A percentile compares a stretch with the other conserved stretches of the same genome.
phyloP scores from a whole-genome alignment of 2,113 vertebrate species.

The Rhinichthys klamathensis region DNA sequence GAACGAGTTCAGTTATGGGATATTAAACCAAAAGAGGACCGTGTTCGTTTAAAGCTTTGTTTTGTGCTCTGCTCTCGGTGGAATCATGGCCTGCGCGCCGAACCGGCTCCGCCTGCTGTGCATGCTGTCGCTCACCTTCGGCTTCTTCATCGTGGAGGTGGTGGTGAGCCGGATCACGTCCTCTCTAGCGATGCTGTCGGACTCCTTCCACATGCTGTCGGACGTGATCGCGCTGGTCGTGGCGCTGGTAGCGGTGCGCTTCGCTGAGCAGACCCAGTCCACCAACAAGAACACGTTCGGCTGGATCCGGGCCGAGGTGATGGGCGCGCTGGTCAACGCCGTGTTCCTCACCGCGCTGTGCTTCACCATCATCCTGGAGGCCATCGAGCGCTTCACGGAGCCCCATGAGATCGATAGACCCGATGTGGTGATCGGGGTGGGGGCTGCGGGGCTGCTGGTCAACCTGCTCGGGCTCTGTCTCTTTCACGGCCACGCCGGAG shows the following conservation, averaged over 20 bases:
- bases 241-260: slow-evolving; percentile 94
- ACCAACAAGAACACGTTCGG: slow-evolving; percentile 97
- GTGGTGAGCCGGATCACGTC: slow-evolving; percentile 91
- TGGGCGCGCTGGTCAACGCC: slow-evolving; percentile 97
- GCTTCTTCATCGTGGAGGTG: slow-evolving; percentile 94
- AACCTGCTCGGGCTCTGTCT: slow-evolving; percentile 94
- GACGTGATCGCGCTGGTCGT: slow-evolving; percentile 95
- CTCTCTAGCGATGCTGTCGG: slow-evolving; percentile 95
- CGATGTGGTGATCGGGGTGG: slow-evolving; percentile 83
- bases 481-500: slow-evolving; percentile 87
- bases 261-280: slow-evolving; percentile 90
- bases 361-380: slow-evolving; percentile 96
- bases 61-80: background rate
- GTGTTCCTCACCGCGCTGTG: slow-evolving; percentile 97
- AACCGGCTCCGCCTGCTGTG: slow-evolving; percentile 89
- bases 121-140: slow-evolving; percentile 92
- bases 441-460: slow-evolving; percentile 87
- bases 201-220: slow-evolving; percentile 98
- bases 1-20: slow-evolving; percentile 28
- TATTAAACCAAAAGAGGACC: background rate
- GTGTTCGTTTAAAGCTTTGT: background rate
- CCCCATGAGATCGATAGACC: slow-evolving; percentile 91
- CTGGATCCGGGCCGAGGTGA: slow-evolving; percentile 98
- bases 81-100: slow-evolving; percentile 77
- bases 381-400: slow-evolving; percentile 92